Evolutionary conservation across 37 sponge, comb jelly and placozoan species (phyloP).

Genomic region (Cliona cf. orientalis): DNA sequence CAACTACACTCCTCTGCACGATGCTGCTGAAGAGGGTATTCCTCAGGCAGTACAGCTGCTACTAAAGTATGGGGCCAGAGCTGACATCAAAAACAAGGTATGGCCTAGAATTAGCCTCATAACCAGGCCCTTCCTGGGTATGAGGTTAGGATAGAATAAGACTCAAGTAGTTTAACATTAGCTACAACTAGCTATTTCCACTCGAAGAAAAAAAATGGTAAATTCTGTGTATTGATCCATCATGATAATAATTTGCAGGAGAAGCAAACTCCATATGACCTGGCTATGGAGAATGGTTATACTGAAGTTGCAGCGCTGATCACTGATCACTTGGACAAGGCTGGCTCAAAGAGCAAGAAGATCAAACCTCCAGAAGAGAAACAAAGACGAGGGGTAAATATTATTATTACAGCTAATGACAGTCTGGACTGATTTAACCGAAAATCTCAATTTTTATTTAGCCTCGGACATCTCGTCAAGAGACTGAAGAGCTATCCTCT

Average conservation of each 20-base stretch:
- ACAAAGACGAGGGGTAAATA: background rate
- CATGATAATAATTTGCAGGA: conserved; percentile 29
- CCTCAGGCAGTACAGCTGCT: conserved; percentile 46
- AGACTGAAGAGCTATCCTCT: conserved; percentile 41
- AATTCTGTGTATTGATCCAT: background rate
- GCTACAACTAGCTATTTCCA: no score
- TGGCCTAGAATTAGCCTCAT: background rate
- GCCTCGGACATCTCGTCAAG: conserved; percentile 37
- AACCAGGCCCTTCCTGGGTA: background rate
- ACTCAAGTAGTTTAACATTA: no score
- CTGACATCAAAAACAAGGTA: conserved; percentile 61
- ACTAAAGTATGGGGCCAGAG: conserved; percentile 70
- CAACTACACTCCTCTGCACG: conserved; percentile 80
- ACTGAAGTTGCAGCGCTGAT: conserved; percentile 40
- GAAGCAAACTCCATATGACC: conserved; percentile 64
- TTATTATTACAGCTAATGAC: no score
- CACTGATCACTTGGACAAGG: conserved; percentile 42
- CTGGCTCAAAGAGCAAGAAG: conserved; percentile 24
- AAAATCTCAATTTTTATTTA: no score
- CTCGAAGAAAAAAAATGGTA: no score
- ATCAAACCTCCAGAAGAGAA: background rate
- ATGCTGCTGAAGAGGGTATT: conserved; percentile 83
- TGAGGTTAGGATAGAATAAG: no score
- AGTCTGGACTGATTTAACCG: no score
- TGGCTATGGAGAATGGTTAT: conserved; percentile 44